Percentiles rank a stretch among this genome's conserved stretches.
These are phyloP conservation scores for Eucidaris tribuloides DNA, from an alignment of 35 echinoderm and acorn worm species.

Conservation along the genomic window DNA sequence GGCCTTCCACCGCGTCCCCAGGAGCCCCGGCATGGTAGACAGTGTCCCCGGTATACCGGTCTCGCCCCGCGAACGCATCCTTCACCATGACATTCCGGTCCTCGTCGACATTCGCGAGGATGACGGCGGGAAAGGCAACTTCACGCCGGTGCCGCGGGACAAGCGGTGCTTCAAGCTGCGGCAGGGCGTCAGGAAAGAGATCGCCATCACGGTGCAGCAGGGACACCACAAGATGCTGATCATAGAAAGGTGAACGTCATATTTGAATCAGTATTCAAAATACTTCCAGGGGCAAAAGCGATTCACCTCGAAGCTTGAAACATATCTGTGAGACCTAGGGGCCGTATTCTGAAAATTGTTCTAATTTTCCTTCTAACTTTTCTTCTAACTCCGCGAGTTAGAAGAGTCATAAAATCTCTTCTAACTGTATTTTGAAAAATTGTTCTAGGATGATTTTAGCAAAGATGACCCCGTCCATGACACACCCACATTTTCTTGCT, in stretches of 20 bases:
- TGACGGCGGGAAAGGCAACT: slow-evolving; percentile 83
- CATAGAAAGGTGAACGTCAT: slow-evolving; percentile 86
- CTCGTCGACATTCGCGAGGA: slow-evolving; percentile 93
- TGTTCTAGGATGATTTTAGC: no score
- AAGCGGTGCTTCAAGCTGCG: slow-evolving; percentile 89
- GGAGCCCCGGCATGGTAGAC: slow-evolving; percentile 81
- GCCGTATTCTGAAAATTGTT: no score
- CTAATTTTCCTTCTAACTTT: no score
- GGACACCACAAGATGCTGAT: slow-evolving; percentile 59
- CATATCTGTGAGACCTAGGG: no score
- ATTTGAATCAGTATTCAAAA: no score
- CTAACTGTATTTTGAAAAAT: no score
- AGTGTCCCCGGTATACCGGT: slow-evolving; percentile 43
- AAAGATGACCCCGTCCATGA: no score
- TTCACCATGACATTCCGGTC: slow-evolving; percentile 75
- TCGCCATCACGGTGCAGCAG: slow-evolving; percentile 78
- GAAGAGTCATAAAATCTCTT: no score
- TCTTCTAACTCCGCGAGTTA: no score
- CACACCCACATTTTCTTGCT: no score
- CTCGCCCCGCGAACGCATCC: slow-evolving; percentile 51
- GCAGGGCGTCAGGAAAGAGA: slow-evolving; percentile 85
- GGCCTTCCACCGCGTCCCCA: slow-evolving; percentile 87
- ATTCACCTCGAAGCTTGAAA: no score
- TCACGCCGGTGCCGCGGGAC: slow-evolving; percentile 73
- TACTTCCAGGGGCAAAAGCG: no score